Percentiles rank a stretch among this genome's conserved stretches.
phyloP scores from a whole-genome alignment of 2,113 vertebrate species.

The Triplophysa dalaica region DNA sequence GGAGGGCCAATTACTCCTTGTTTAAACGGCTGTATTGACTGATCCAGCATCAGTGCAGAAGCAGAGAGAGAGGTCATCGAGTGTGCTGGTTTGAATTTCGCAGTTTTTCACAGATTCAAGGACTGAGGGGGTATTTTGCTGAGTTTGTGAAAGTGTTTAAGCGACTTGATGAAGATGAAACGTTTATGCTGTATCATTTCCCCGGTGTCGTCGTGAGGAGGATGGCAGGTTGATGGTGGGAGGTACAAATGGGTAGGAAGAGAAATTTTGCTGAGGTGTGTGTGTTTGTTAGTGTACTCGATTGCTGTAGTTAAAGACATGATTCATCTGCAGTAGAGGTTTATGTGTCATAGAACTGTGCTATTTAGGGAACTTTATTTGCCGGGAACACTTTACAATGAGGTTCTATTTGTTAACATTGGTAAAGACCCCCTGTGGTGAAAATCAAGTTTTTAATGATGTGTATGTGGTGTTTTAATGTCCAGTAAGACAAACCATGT shows the following conservation, averaged over 20 bases:
- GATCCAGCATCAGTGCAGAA: constrained; percentile 5
- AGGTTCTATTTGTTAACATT: too few species aligned
- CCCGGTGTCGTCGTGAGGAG: not conserved
- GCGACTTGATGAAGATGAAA: constrained; percentile 16
- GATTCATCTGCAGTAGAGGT: constrained; percentile 51
- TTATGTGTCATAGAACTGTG: constrained; percentile 34
- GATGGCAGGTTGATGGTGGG: constrained; percentile 3
- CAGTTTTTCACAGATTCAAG: constrained; percentile 1
- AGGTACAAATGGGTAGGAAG: constrained; percentile 1
- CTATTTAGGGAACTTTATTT: constrained; percentile 5
- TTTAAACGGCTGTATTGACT: constrained; percentile 31
- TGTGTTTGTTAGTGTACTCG: not conserved
- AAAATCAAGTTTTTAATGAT: too few species aligned
- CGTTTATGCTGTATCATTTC: constrained; percentile 1
- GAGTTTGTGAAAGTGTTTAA: not conserved
- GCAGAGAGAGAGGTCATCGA: not conserved
- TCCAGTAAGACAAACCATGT: too few species aligned
- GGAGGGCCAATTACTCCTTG: constrained; percentile 18
- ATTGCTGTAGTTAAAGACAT: constrained; percentile 40
- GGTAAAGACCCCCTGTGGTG: too few species aligned
- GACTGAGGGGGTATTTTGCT: constrained; percentile 4
- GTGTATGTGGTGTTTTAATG: too few species aligned
- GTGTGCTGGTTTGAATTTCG: constrained; percentile 11
- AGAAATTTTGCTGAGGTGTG: constrained; percentile 38
- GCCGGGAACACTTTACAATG: too few species aligned